Conservation (phyloP, 1,140 invertebrate species). For the Drosophila ohnishii region DNA sequence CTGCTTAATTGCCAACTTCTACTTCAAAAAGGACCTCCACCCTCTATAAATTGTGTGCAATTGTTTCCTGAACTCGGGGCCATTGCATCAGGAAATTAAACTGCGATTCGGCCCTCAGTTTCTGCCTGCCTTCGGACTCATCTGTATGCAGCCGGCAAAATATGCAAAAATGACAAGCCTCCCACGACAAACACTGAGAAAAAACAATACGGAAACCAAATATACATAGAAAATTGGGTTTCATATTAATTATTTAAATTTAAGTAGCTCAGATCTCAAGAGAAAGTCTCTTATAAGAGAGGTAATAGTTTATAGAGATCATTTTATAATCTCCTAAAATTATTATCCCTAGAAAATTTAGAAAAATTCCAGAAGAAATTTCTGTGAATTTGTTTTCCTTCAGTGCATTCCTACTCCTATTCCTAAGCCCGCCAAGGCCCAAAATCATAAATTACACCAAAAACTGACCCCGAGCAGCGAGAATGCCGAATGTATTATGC, state of each 20-base stretch:
- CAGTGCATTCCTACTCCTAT: not conserved
- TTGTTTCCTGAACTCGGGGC: conserved; percentile 67
- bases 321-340: not conserved
- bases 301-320: not conserved
- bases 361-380: no score
- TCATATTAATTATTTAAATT: not conserved
- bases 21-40: conserved; percentile 28
- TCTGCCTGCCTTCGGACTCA: conserved; percentile 31
- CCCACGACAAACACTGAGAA: conserved; percentile 6
- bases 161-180: conserved; percentile 62
- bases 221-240: not conserved
- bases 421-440: not conserved
- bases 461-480: conserved; percentile 44
- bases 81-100: conserved; percentile 58
- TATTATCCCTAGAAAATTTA: no score
- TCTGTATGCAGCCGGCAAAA: conserved; percentile 62
- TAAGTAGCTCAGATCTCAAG: not conserved
- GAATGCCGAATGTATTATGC: conserved; percentile 29
- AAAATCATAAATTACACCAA: conserved; percentile 72
- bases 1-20: conserved; percentile 70
- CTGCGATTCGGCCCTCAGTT: conserved; percentile 25
- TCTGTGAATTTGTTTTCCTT: not conserved
- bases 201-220: not conserved
- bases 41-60: conserved; percentile 60
- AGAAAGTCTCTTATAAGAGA: not conserved